Conservation (phyloP, 2,888 invertebrate species). For the Rhaphigaster nebulosa region DNA sequence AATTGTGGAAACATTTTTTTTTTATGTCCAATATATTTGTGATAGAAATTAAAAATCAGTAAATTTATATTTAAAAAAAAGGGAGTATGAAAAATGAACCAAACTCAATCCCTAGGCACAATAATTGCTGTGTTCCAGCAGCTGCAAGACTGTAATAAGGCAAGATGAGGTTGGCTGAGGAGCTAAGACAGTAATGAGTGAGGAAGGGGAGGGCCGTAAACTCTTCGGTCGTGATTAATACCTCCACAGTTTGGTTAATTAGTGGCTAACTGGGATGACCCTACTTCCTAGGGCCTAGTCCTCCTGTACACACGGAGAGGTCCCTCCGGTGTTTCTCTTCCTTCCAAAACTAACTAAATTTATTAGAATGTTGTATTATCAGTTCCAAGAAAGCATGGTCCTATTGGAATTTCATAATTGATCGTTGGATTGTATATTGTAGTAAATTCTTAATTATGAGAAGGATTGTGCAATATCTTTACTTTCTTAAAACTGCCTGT, state of each 20-base stretch:
- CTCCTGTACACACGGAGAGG: not conserved
- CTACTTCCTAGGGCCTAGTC: not conserved
- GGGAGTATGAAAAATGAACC: not conserved
- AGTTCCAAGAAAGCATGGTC: not conserved
- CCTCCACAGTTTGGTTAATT: constrained; percentile 43
- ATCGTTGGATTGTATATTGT: too few species aligned
- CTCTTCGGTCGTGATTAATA: constrained; percentile 38
- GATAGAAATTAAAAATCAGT: too few species aligned
- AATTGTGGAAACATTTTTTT: not conserved
- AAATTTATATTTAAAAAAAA: not conserved
- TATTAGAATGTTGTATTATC: not conserved
- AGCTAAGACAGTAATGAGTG: constrained; percentile 33
- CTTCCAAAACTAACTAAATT: not conserved
- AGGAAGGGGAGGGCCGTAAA: not conserved
- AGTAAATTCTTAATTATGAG: too few species aligned
- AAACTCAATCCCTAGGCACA: not conserved
- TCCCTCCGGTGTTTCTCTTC: not conserved
- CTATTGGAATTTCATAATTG: too few species aligned
- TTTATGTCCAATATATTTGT: too few species aligned
- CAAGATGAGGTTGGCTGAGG: not conserved
- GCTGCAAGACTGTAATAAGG: not conserved
- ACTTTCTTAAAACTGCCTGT: too few species aligned
- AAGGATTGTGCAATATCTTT: too few species aligned
- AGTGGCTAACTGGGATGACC: constrained; percentile 27
- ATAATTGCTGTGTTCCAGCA: not conserved